Evolutionary conservation across 2,888 invertebrate species (phyloP).

Genomic region (Pharmacophagus antenor): DNA sequence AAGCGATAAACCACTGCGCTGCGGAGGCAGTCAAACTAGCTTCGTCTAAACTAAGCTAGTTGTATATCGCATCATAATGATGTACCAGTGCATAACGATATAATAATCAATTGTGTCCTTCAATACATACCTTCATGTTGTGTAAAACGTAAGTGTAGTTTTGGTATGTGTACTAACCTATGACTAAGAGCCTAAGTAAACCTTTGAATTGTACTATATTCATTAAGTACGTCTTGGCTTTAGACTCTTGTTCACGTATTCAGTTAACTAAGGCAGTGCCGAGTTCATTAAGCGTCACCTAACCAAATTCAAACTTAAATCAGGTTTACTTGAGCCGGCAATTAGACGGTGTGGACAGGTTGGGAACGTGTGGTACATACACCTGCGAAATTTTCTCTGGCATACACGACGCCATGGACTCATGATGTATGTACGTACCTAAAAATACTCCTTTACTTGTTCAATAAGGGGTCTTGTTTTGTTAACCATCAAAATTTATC

Average conservation of each 20-base stretch:
- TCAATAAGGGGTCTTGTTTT: too few relatives aligned
- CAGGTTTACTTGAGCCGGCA: conserved; percentile 62
- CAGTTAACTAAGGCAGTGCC: conserved; percentile 59
- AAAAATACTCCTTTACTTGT: neutral
- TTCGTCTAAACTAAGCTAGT: too few relatives aligned
- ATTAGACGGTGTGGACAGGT: conserved; percentile 60
- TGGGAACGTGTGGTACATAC: conserved; percentile 56
- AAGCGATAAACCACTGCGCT: too few relatives aligned
- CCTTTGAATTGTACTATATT: conserved; percentile 18
- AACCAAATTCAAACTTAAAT: conserved; percentile 72
- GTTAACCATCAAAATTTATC: too few relatives aligned
- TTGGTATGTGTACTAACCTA: too few relatives aligned
- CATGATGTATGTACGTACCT: neutral
- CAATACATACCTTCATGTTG: too few relatives aligned
- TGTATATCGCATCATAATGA: too few relatives aligned
- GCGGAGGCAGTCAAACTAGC: too few relatives aligned
- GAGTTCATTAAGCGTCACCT: conserved; percentile 70
- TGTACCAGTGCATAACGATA: too few relatives aligned
- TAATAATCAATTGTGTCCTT: too few relatives aligned
- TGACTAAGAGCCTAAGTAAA: conserved; percentile 15
- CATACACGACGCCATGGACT: too few relatives aligned
- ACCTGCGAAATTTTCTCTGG: conserved; percentile 24
- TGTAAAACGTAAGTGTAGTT: too few relatives aligned
- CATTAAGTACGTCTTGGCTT: conserved; percentile 17
- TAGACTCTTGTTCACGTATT: conserved; percentile 27